These are phyloP conservation scores for Oxytorus armatus DNA, from an alignment of 2,888 invertebrate species.

Conservation along the genomic window DNA sequence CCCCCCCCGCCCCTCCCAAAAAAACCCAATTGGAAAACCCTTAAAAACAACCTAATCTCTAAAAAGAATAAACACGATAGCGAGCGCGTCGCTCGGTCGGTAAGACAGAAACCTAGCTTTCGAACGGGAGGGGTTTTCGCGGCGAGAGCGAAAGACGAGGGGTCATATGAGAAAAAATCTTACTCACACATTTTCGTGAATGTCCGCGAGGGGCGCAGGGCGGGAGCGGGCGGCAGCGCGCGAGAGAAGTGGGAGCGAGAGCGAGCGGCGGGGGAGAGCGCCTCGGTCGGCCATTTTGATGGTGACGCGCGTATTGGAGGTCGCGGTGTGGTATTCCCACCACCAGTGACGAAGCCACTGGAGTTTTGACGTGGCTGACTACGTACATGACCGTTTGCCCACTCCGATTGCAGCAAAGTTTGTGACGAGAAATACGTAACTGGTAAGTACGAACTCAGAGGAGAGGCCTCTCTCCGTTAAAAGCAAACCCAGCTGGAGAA, in stretches of 20 bases:
- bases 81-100: background rate
- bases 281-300: constrained; percentile 88
- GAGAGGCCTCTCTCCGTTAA: constrained; percentile 72
- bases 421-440: constrained; percentile 98
- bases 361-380: constrained; percentile 95
- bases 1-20: too few species aligned
- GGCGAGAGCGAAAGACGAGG: background rate
- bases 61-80: too few species aligned
- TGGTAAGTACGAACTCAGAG: constrained; percentile 93
- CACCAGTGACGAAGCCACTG: constrained; percentile 93
- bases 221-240: constrained; percentile 3
- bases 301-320: constrained; percentile 91
- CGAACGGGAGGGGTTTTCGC: background rate
- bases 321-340: constrained; percentile 87
- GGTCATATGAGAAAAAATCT: background rate
- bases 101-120: constrained; percentile 10
- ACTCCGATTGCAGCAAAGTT: constrained; percentile 97
- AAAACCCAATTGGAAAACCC: too few species aligned
- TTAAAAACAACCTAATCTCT: background rate
- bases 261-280: constrained; percentile 26
- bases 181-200: constrained; percentile 5
- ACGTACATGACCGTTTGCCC: constrained; percentile 97
- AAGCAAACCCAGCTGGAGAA: constrained; percentile 50
- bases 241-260: background rate
- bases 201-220: background rate